Conservation (phyloP, 53 echinoderm and acorn worm species). For the Henricia sp. region DNA sequence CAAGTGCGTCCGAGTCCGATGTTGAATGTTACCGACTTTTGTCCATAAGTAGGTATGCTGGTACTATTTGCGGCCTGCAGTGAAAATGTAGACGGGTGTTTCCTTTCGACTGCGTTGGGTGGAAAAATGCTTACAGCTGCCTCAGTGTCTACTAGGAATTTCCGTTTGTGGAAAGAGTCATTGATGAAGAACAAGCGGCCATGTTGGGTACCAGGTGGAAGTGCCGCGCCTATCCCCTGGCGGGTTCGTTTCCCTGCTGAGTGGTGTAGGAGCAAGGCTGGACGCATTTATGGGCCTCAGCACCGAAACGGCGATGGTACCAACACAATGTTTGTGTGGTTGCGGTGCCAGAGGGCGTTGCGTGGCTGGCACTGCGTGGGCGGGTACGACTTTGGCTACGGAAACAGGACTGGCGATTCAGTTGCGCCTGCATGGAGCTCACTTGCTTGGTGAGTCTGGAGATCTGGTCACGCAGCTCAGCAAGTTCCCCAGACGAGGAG, state of each 20-base stretch:
- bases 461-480: background rate
- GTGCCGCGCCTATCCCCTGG: slow-evolving; percentile 64
- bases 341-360: background rate
- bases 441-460: slow-evolving; percentile 18
- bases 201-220: slow-evolving; percentile 30
- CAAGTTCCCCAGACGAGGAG: too few species aligned
- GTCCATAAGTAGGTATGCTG: slow-evolving; percentile 52
- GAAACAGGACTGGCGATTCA: background rate
- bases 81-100: background rate
- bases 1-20: slow-evolving; percentile 48
- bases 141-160: slow-evolving; percentile 34
- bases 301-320: slow-evolving; percentile 54
- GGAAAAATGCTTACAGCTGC: slow-evolving; percentile 49
- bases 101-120: background rate
- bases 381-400: background rate
- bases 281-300: slow-evolving; percentile 39
- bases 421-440: background rate
- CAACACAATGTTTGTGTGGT: slow-evolving; percentile 14
- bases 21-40: slow-evolving; percentile 52
- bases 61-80: slow-evolving; percentile 40
- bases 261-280: slow-evolving; percentile 30
- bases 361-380: background rate
- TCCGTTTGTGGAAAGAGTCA: slow-evolving; percentile 5
- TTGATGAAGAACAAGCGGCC: slow-evolving; percentile 48
- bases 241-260: slow-evolving; percentile 35